A percentile compares a stretch with the other conserved stretches of the same genome.
Evolutionary conservation across 2,888 invertebrate genomes (phyloP).

Genomic region (Epistrophella euchroma): DNA sequence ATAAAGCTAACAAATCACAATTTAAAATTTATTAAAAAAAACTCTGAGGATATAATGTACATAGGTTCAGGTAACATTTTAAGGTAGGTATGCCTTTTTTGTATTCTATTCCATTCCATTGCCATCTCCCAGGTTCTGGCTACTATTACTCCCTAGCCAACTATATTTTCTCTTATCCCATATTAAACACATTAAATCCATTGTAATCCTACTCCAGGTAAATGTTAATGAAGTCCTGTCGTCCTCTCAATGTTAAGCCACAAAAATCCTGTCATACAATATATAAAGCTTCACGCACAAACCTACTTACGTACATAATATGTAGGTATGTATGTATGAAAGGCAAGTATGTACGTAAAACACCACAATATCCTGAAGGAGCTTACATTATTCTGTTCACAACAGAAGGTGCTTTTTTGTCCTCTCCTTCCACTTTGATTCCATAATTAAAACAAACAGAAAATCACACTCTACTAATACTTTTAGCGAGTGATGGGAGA

Average conservation of each 20-base stretch:
- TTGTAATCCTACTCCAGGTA: slow-evolving; percentile 73
- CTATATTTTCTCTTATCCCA: slow-evolving; percentile 62
- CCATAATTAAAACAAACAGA: slow-evolving; percentile 74
- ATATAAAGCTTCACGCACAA: slow-evolving; percentile 12
- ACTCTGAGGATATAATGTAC: neutral
- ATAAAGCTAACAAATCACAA: slow-evolving; percentile 50
- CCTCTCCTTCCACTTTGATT: slow-evolving; percentile 12
- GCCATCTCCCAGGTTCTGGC: neutral
- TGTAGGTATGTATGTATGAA: no score
- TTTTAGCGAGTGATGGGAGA: slow-evolving; percentile 22
- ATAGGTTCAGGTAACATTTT: neutral
- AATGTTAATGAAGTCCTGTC: slow-evolving; percentile 74
- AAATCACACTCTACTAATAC: slow-evolving; percentile 60
- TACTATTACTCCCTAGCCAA: slow-evolving; percentile 43
- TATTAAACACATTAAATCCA: slow-evolving; percentile 75
- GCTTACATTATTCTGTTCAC: slow-evolving; percentile 64
- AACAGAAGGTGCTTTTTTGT: slow-evolving; percentile 56
- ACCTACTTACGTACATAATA: neutral
- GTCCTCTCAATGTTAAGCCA: slow-evolving; percentile 61
- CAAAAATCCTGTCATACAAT: slow-evolving; percentile 70
- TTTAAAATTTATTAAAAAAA: slow-evolving; percentile 63
- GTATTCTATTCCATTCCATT: neutral
- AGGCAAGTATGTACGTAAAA: no score
- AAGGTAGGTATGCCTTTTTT: neutral
- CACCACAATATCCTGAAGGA: slow-evolving; percentile 42